Evolutionary conservation across 1,140 invertebrate genomes (phyloP), one percentile per base, ranked within the genome.

Genomic region (Chlorops oryzae): DNA sequence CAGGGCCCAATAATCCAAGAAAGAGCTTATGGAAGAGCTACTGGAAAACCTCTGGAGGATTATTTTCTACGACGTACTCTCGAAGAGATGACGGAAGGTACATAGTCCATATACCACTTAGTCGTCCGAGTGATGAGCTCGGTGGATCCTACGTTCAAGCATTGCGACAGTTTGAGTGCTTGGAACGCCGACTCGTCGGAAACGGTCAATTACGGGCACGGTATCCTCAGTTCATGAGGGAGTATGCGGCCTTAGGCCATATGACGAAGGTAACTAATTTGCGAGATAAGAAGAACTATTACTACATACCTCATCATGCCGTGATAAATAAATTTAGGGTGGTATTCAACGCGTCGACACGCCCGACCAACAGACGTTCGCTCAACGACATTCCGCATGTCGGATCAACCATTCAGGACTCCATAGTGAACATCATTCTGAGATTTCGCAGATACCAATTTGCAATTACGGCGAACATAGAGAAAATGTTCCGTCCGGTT

Each of bases 401-500:
- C 3, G 74, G 62, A 15, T 65, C 50, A 59, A 63, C 27, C 58
- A 42, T 60, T 55, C 67, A 59, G 52, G 63, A 43, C 27, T 27
- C 40, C 40, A 63, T 74, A 47, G 47, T 74, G 13, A 51, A 59
- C 13, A 64, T 73, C 22, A 32, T 75, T 2, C 21, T 73, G 2
- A 53, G 60, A 22, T 75, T 67, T 52, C 34, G 71, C 15, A 27
- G 20, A 3, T 59, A 68, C 47, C 23, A 32, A 18, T 59, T 63
- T 44, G 65, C 59, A 3, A 22, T 70, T 7, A 55, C 51, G 12
- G 56, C 55, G 0, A 68, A 74, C 41, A 57, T 67, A 22, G 49
- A 60, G 32, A 62, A 72, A 48, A 73, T 73, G 61, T 74, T 56
- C 43, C 48, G 66, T 6, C 61, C 62, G 27, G 54, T 70, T n/a